phyloP scores from a whole-genome alignment of 1,140 invertebrate species.

The Bactericera cockerelli region DNA sequence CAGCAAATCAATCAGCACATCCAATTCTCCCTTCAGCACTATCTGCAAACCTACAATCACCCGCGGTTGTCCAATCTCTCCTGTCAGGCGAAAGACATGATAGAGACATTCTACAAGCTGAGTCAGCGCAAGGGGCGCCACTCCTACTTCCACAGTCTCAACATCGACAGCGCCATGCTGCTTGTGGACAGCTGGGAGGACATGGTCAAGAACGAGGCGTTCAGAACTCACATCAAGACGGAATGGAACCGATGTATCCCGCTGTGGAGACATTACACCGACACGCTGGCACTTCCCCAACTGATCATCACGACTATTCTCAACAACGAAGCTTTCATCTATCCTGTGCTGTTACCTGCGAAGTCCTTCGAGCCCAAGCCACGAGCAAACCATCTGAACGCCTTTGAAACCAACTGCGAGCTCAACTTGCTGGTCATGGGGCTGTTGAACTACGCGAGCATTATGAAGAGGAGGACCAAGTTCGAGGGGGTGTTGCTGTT shows the following conservation, averaged over 20 bases:
- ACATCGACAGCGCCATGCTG: background rate
- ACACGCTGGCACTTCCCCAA: background rate
- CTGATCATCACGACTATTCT: background rate
- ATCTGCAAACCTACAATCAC: conserved; percentile 5
- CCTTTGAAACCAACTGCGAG: background rate
- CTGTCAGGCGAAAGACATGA: background rate
- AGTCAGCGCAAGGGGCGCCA: background rate
- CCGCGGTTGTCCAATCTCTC: background rate
- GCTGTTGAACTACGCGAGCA: background rate
- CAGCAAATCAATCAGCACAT: conserved; percentile 2
- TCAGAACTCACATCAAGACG: background rate
- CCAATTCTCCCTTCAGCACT: background rate
- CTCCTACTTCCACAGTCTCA: background rate
- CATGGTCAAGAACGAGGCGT: background rate
- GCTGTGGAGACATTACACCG: background rate
- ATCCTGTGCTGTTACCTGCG: background rate
- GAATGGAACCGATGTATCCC: background rate
- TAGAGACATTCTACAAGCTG: background rate
- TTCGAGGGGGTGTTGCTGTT: background rate
- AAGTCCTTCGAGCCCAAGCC: background rate
- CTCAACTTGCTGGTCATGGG: background rate
- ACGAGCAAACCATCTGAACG: background rate
- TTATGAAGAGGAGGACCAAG: background rate
- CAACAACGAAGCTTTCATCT: background rate
- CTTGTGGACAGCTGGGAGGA: background rate